Percentiles rank a stretch among this genome's conserved stretches.
phyloP scores from a whole-genome alignment of 2,797 vertebrate species.

The Sebastes kiyomatsui region DNA sequence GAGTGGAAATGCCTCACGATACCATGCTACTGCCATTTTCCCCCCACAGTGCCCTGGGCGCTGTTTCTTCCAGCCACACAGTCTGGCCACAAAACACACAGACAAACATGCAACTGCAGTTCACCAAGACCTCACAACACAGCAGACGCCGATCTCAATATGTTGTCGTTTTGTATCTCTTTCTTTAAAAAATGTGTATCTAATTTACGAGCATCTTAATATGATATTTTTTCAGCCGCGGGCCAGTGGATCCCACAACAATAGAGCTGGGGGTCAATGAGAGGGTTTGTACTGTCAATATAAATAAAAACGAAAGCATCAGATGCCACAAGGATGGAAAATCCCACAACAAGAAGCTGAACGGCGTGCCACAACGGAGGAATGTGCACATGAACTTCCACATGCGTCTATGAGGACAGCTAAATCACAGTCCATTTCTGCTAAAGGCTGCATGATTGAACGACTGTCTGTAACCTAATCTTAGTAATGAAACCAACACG shows the following conservation, averaged over 20 bases:
- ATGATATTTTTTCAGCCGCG: constrained; percentile 10
- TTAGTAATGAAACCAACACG: constrained; percentile 43
- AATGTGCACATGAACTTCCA: constrained; percentile 10
- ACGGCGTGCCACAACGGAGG: constrained; percentile 4
- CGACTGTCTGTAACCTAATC: constrained; percentile 52
- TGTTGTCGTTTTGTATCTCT: constrained; percentile 19
- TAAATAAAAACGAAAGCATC: constrained; percentile 1
- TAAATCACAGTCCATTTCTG: constrained; percentile 26
- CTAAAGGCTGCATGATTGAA: constrained; percentile 52
- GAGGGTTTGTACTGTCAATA: constrained; percentile 9
- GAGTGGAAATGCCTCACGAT: constrained; percentile 13
- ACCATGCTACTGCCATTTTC: constrained; percentile 26
- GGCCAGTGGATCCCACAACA: constrained; percentile 35
- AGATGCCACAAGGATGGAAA: constrained; percentile 29
- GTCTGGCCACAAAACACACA: constrained; percentile 61
- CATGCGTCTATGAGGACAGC: constrained; percentile 1
- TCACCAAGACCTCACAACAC: constrained; percentile 34
- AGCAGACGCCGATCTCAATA: constrained; percentile 26
- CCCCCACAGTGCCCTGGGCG: constrained; percentile 12
- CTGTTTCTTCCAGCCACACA: constrained; percentile 41
- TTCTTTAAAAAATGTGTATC: constrained; percentile 29
- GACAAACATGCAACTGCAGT: constrained; percentile 35
- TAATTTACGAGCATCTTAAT: constrained; percentile 28
- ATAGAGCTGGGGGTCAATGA: constrained; percentile 18
- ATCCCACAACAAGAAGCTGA: constrained; percentile 29